Evolutionary conservation across 1,140 invertebrate genomes (phyloP).

Genomic region (Eubasilissa regina): DNA sequence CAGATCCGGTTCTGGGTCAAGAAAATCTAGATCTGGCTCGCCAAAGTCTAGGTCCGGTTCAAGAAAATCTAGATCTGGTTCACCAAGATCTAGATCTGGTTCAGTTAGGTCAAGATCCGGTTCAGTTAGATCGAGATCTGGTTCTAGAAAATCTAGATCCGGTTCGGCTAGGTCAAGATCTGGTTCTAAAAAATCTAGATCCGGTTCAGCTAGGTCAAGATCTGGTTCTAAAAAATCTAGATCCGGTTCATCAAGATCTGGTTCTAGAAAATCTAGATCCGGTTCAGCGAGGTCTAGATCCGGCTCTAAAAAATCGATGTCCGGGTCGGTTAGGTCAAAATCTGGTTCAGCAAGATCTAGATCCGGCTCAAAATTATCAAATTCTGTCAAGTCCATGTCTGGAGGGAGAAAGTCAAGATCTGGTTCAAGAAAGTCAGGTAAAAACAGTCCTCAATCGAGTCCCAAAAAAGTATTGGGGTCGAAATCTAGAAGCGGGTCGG

Average conservation of each 20-base stretch:
- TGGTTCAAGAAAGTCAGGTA: too few relatives aligned
- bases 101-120: conserved; percentile 62
- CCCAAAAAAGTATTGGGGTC: neutral
- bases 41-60: conserved; percentile 66
- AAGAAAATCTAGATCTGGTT: conserved; percentile 62
- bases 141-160: conserved; percentile 64
- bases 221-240: conserved; percentile 66
- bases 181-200: conserved; percentile 63
- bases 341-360: too few relatives aligned
- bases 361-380: too few relatives aligned
- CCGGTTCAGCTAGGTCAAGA: conserved; percentile 66
- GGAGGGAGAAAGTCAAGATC: too few relatives aligned
- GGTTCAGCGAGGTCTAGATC: conserved; percentile 39
- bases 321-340: conserved; percentile 55
- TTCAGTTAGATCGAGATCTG: conserved; percentile 64
- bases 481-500: conserved; percentile 59
- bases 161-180: conserved; percentile 56
- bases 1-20: conserved; percentile 62
- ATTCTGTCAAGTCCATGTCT: too few relatives aligned
- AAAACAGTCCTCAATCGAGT: too few relatives aligned
- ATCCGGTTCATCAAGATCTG: conserved; percentile 64
- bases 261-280: conserved; percentile 61
- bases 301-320: conserved; percentile 59
- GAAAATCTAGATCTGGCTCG: conserved; percentile 61
- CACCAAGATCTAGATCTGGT: conserved; percentile 60